Evolutionary conservation across 2,113 vertebrate genomes (phyloP), one percentile per base, ranked within the genome.

Genomic region (Psittacula cyanocephala): DNA sequence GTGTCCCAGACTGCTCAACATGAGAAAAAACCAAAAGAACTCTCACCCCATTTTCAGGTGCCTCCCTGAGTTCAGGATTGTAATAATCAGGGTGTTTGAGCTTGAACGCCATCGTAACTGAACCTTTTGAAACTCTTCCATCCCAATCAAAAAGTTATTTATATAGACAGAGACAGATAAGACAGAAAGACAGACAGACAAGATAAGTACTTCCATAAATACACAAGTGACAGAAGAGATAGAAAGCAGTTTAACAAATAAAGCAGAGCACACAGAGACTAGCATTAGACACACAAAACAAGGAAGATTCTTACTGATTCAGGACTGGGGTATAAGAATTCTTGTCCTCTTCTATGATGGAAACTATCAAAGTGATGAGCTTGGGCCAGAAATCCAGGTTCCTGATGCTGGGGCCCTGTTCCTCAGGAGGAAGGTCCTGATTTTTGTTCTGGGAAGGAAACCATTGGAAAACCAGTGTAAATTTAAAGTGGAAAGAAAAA

Each of bases 361-460:
- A 99, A 80, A 99, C 99, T 23, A 99, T 99, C 46, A 99, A 98
- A 72, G 99, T 99, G 95, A 99, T 99, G 93, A 99, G 99, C 85
- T 99, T 99, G 41, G 99, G 99, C 99, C 99, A 99, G 97, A 99
- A 99, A 95, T 99, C 99, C 95, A 99, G 96, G 95, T 99, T 99
- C 96, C 98, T 99, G 96, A 99, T 98, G 93, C 99, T 99, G 19
- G 99, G 99, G 4, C 99, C 99, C 92, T 99, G 99, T 55, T 99
- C 99, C 80, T 99, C 99, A 5, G 98, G 96, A 60, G 99, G 98
- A 60, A 98, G 83, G 37, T 99, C 99, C 69, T 99, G 99, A 91
- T 98, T 99, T 97, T 98, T 98, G 97, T 99, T 98, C 92, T 97
- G 33, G 7, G 86, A 92, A 96, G 78, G 76, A 57, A 95, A 53